These are phyloP conservation scores for Ophion obscuratus DNA, from an alignment of 2,888 invertebrate species.

Conservation along the genomic window DNA sequence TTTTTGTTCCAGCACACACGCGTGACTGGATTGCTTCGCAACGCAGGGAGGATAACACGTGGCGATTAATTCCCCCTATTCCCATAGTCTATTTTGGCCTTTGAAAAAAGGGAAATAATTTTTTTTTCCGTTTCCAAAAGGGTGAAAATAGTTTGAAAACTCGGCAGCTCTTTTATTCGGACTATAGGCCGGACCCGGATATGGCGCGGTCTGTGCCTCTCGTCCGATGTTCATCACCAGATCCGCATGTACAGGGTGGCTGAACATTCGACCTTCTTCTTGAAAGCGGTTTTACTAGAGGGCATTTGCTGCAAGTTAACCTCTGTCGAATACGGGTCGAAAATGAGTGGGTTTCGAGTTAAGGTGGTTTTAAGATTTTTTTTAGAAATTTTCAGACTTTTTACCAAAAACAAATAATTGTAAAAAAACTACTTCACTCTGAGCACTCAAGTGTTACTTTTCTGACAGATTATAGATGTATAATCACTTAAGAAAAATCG, in stretches of 20 bases:
- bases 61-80: conserved; percentile 31
- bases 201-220: conserved; percentile 6
- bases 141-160: conserved; percentile 4
- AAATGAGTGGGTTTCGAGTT: no score
- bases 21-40: neutral
- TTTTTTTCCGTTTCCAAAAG: neutral
- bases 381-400: no score
- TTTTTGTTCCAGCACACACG: conserved; percentile 11
- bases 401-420: no score
- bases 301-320: no score
- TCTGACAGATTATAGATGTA: no score
- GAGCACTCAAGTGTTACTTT: no score
- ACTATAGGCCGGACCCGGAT: neutral
- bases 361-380: no score
- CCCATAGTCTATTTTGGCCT: conserved; percentile 30
- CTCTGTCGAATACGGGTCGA: no score
- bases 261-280: no score
- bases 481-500: no score
- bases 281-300: no score
- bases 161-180: neutral
- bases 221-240: conserved; percentile 42
- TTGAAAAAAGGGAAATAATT: conserved; percentile 12
- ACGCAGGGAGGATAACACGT: conserved; percentile 17
- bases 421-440: no score
- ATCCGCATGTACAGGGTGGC: neutral